Base-by-base conservation (phyloP, 2,797 vertebrate genomes). In the Paedocypris micromegethes region DNA sequence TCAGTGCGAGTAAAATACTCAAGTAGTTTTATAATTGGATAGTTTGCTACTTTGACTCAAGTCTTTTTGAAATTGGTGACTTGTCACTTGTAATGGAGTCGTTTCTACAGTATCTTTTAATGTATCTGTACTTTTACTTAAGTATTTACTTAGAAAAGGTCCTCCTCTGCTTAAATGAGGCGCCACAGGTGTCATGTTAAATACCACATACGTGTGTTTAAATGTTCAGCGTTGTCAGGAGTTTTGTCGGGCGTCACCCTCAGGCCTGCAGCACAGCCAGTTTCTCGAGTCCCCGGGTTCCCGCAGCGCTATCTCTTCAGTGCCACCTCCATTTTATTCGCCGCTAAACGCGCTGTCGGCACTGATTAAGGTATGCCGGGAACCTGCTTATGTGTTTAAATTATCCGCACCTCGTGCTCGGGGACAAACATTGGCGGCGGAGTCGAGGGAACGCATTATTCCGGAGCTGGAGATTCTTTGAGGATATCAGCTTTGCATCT, bases 301-400 rank as follows among this genome's bases (percentile, higher is more conserved):
- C 83, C 83, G 78, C 70, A 72, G 82, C 77, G 79, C 87, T 89
- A 90, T 88, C 86, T 86, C 82, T 86, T 87, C 82, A 87, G 86
- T 86, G 80, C 83, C 79, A 84, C 78, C 73, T 60, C 78, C 83
- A 23, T 23, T 80, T 80, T 79, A 75, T 82, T 68, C 70, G 83
- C 86, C 80, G 84, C 23, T 23, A 87, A 86, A 86, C 76, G 87
- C 85, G 84, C 84, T 76, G 55, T 78, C 84, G 87, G 86, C 86
- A 80, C 89, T 89, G 88, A 91, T 90, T 87, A 90, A 90, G 87
- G 86, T 84, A 86, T 72, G 68, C 79, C 83, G 86, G 87, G 87
- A 89, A 90, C 82, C 85, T 90, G 87, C 86, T 88, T 89, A 88
- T 90, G 86, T 88, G 87, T 89, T 89, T 85, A 90, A 90, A 90